A percentile compares a stretch with the other conserved stretches of the same genome.
Evolutionary conservation across 1,140 invertebrate species (phyloP).

Genomic region (Tetramorium parvispinum): DNA sequence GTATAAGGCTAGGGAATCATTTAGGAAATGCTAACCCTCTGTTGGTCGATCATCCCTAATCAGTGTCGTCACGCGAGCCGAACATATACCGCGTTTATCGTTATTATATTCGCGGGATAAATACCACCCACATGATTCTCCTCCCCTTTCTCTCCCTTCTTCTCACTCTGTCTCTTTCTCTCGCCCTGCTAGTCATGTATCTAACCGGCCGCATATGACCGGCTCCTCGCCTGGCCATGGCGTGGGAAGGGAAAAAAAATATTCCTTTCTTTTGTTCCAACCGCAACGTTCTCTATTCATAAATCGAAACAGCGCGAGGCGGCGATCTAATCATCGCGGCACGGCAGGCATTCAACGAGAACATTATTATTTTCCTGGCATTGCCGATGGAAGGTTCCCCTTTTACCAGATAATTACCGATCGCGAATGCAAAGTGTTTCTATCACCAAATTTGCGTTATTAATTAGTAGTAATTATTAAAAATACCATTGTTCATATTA

Average conservation of each 20-base stretch:
- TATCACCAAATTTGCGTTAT: slow-evolving; percentile 46
- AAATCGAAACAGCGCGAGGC: slow-evolving; percentile 54
- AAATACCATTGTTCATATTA: slow-evolving; percentile 51
- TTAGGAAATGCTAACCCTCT: slow-evolving; percentile 55
- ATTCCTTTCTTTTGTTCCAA: slow-evolving; percentile 53
- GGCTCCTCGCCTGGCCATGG: slow-evolving; percentile 59
- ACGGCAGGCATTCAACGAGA: slow-evolving; percentile 29
- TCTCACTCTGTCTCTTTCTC: background rate
- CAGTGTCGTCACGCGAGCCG: slow-evolving; percentile 77
- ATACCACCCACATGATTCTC: slow-evolving; percentile 73
- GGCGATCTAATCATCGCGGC: slow-evolving; percentile 50
- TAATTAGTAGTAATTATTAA: slow-evolving; percentile 59
- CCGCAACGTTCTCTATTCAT: slow-evolving; percentile 54
- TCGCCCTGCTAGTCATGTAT: background rate
- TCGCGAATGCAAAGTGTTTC: slow-evolving; percentile 50
- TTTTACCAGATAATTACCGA: slow-evolving; percentile 42
- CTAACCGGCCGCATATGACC: slow-evolving; percentile 35
- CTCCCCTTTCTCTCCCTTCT: background rate
- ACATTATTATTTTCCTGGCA: slow-evolving; percentile 38
- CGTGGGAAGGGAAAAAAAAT: slow-evolving; percentile 71
- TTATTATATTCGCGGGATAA: slow-evolving; percentile 79
- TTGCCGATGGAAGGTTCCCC: background rate
- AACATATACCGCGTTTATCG: slow-evolving; percentile 69
- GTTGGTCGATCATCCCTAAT: slow-evolving; percentile 76
- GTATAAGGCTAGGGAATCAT: slow-evolving; percentile 4